Evolutionary conservation across 2,797 vertebrate species (phyloP), one percentile per base, ranked within the genome.

Genomic region (Ptychobarbus kaznakovi): DNA sequence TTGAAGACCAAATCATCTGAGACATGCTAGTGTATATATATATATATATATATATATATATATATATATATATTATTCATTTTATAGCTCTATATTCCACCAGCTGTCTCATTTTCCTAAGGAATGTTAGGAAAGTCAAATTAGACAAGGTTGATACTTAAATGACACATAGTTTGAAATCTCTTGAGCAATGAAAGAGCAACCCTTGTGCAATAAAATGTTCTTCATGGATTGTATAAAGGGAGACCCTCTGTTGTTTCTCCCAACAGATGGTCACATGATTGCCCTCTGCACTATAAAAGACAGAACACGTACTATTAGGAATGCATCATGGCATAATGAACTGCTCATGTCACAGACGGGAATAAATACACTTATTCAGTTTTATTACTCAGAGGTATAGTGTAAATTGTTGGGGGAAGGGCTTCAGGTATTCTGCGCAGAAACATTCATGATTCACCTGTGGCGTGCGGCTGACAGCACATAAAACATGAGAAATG

Each of bases 241-340:
- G 63, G 49, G 49, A 78, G 58, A 58, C 35, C 53, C 80, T 81
- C 68, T 72, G 70, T 80, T 87, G 77, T 84, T 86, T 86, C 81
- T 88, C 83, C 70, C 53, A 82, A 84, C 89, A 88, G 83, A 87
- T 88, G 87, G 83, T 44, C 87, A 78, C 63, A 83, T 72, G 80
- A 77, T 58, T 74, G 56, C 38, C 61, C 81, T 86, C 82, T 77
- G 70, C 68, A 87, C 86, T 80, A 82, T 80, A 84, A 83, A 81
- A 56, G 70, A 38, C 61, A 40, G 25, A 76, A 84, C 63, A 49
- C 77, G 76, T 84, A 66, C 85, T 79, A 86, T 85, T 89, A 82
- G 75, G 93, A 94, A 95, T 93, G 93, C 93, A 92, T 91, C 92
- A 87, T 89, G 89, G 90, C 92, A 89, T 84, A 84, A 89, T 87